These are phyloP conservation scores for Hypolimnas misippus DNA, from an alignment of 2,888 invertebrate species.

Conservation along the genomic window DNA sequence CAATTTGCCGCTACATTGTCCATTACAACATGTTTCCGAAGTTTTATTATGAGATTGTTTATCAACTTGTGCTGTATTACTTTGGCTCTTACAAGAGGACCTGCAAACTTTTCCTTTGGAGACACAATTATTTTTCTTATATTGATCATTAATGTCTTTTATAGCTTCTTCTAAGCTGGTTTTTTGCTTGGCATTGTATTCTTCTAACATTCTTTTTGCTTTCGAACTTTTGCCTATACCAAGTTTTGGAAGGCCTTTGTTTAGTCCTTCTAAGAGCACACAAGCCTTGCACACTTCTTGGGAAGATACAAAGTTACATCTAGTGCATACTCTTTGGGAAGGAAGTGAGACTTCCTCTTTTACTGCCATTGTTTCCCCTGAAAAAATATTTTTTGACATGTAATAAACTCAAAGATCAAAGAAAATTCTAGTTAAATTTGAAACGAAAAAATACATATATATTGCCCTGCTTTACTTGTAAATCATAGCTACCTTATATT, in stretches of 20 bases:
- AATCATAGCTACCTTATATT: no score
- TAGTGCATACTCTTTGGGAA: conserved; percentile 89
- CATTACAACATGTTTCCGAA: conserved; percentile 32
- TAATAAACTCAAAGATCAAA: not conserved
- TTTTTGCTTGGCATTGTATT: conserved; percentile 69
- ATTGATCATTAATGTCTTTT: conserved; percentile 57
- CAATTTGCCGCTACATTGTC: conserved; percentile 15
- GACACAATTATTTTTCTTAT: conserved; percentile 44
- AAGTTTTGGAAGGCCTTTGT: conserved; percentile 94
- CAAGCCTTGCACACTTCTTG: conserved; percentile 98
- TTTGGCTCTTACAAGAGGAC: conserved; percentile 48
- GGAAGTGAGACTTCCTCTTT: conserved; percentile 93
- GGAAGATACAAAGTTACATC: conserved; percentile 96
- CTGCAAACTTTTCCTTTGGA: conserved; percentile 48
- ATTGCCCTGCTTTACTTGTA: no score
- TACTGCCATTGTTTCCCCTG: conserved; percentile 93
- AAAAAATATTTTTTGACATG: conserved; percentile 47
- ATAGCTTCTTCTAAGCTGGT: conserved; percentile 49
- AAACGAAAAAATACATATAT: not conserved
- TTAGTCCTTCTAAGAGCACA: conserved; percentile 96
- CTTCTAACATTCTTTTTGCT: conserved; percentile 86
- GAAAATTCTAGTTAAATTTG: not conserved
- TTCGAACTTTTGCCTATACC: conserved; percentile 96
- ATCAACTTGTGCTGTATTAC: conserved; percentile 22
- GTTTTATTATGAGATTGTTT: conserved; percentile 27